Evolutionary conservation across 2,797 vertebrate species (phyloP).

Genomic region (Mormyrus hasselquistii): DNA sequence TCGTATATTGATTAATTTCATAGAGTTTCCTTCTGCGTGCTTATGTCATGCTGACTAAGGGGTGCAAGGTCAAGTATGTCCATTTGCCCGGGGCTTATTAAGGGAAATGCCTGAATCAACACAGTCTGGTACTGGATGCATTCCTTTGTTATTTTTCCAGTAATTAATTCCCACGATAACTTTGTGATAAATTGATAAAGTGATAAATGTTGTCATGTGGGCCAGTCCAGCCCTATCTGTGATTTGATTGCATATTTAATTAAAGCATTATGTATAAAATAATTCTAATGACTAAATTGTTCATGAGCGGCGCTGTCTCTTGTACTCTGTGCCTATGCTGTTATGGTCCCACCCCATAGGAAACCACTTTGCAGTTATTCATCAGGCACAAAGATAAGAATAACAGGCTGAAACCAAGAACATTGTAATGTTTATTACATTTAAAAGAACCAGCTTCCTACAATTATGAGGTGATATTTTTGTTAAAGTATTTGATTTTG

Average conservation of each 20-base stretch:
- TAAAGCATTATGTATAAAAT: not conserved
- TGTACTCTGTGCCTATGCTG: not conserved
- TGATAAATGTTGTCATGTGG: not conserved
- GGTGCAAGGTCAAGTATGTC: not conserved
- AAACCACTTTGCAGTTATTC: conserved; percentile 15
- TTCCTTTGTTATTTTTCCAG: not conserved
- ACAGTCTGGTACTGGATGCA: not conserved
- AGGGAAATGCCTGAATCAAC: not conserved
- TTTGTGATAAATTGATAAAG: not conserved
- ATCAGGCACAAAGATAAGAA: conserved; percentile 18
- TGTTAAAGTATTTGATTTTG: conserved; percentile 16
- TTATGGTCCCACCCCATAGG: conserved; percentile 2
- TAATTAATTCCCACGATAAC: not conserved
- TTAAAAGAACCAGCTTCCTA: conserved; percentile 12
- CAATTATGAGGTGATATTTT: conserved; percentile 16
- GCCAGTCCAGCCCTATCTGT: not conserved
- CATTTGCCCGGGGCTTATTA: not conserved
- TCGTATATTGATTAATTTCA: not conserved
- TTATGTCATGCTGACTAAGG: not conserved
- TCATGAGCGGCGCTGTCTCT: not conserved
- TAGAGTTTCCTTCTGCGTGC: not conserved
- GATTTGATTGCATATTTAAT: not conserved
- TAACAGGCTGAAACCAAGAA: not conserved
- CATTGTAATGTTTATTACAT: conserved; percentile 4
- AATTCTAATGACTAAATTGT: not conserved